Base-by-base conservation (phyloP, 64 coral and sea anemone genomes). In the Pachyseris speciosa region DNA sequence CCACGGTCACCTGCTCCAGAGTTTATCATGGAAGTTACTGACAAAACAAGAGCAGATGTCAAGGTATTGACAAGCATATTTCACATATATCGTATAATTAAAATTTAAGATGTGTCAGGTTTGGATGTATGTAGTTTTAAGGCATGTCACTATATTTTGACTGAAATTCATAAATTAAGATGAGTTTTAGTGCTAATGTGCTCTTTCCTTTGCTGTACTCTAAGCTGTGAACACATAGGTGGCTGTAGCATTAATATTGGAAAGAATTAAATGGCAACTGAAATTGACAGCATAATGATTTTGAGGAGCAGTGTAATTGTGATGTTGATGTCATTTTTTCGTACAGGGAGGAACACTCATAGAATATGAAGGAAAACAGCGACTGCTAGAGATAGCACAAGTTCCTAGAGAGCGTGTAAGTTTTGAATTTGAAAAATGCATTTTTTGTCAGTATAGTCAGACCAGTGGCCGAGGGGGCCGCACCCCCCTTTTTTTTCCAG, bases 21-120 rank as follows among this genome's bases (percentile, higher is more conserved):
- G 50, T 99, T 99, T 89, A 39, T 99, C 38, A 99, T 99, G 97
- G 97, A 99, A 85, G 97, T 99, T 26, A 99, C 97, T 40, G 94
- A 99, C 58, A 99, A 99, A 47, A 99, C 97, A 64, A 84, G 97
- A 67, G 97, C 97, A 29, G 97, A 99, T 91, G 97, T 99, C 22
- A 99, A 99, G 97, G 97, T 99, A 88, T 17, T 26, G 7, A 32
- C 8, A n/a, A 30, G n/a, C n/a, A n/a, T n/a, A n/a, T n/a, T n/a
- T n/a, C n/a, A n/a, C n/a, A n/a, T n/a, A n/a, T n/a, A n/a, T n/a
- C n/a, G n/a, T n/a, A n/a, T n/a, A 53, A 52, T 78, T 2, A 15
- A 13, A 47, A 68, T 58, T 0, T 7, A 7, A 49, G 45, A 49
- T 7, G 45, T 49, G 45, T 49, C 15, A 49, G 45, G 45, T 49